These are phyloP conservation scores for Bergia sp. DNA, from an alignment of 92 coral and sea anemone species.

Conservation along the genomic window DNA sequence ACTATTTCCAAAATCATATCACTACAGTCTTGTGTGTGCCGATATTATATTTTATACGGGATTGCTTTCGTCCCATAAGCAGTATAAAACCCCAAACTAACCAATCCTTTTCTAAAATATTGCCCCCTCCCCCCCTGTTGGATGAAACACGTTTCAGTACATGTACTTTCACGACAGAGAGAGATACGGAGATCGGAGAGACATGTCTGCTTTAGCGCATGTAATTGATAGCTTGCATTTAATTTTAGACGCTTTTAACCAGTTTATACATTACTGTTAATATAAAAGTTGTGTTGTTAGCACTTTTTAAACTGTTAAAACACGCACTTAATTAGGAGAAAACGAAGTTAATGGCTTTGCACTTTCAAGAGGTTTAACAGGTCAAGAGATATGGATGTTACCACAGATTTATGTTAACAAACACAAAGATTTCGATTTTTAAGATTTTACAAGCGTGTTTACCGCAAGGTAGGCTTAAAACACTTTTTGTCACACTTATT, in stretches of 20 bases:
- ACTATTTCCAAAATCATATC: too few relatives aligned
- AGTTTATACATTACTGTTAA: not conserved
- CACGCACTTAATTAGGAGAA: not conserved
- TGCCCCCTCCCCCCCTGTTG: too few relatives aligned
- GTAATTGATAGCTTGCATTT: not conserved
- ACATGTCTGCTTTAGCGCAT: not conserved
- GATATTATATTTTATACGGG: too few relatives aligned
- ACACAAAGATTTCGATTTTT: not conserved
- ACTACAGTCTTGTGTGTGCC: not conserved
- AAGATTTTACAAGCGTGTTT: not conserved
- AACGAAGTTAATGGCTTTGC: not conserved
- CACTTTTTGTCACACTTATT: not conserved
- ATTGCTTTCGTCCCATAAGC: too few relatives aligned
- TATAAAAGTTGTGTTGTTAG: not conserved
- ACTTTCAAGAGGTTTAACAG: not conserved
- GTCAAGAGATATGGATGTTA: not conserved
- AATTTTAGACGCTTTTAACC: not conserved
- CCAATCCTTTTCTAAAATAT: not conserved
- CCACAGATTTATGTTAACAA: not conserved
- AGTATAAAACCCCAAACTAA: not conserved
- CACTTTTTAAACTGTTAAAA: not conserved
- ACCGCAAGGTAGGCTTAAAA: too few relatives aligned
- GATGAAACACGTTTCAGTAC: not conserved
- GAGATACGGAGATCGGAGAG: not conserved
- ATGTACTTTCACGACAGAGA: not conserved